phyloP scores from a whole-genome alignment of 2,113 vertebrate species.

The Hippoglossus stenolepis region DNA sequence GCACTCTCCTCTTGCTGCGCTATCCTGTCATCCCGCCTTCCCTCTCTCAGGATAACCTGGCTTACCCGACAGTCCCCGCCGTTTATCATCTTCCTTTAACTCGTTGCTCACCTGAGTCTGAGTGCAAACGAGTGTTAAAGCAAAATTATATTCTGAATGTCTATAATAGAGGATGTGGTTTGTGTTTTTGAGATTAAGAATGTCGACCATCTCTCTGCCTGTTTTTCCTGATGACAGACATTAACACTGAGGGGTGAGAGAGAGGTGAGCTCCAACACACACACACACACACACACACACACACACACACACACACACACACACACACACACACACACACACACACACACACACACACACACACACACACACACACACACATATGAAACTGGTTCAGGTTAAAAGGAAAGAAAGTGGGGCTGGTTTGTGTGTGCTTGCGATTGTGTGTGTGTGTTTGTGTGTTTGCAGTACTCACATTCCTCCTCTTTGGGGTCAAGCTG shows the following conservation, averaged over 20 bases:
- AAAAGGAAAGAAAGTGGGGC: not conserved
- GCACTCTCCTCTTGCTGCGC: conserved; percentile 26
- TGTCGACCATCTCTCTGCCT: conserved; percentile 22
- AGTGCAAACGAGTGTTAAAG: not conserved
- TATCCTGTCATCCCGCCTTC: conserved; percentile 26
- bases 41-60: conserved; percentile 37
- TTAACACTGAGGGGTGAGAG: no score
- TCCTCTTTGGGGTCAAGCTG: conserved; percentile 99
- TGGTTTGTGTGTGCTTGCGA: not conserved
- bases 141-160: conserved; percentile 28
- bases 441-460: conserved; percentile 13
- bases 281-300: no score
- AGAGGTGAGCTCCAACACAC: no score
- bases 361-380: no score
- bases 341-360: no score
- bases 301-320: no score
- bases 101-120: not conserved
- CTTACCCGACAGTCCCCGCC: conserved; percentile 41
- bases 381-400: no score
- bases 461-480: conserved; percentile 88
- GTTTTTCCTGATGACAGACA: not conserved
- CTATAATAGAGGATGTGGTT: conserved; percentile 23
- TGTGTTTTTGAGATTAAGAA: conserved; percentile 42
- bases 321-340: no score
- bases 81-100: conserved; percentile 44